Base-by-base conservation (phyloP, 2,888 invertebrate genomes). In the Amphimallon solstitiale region DNA sequence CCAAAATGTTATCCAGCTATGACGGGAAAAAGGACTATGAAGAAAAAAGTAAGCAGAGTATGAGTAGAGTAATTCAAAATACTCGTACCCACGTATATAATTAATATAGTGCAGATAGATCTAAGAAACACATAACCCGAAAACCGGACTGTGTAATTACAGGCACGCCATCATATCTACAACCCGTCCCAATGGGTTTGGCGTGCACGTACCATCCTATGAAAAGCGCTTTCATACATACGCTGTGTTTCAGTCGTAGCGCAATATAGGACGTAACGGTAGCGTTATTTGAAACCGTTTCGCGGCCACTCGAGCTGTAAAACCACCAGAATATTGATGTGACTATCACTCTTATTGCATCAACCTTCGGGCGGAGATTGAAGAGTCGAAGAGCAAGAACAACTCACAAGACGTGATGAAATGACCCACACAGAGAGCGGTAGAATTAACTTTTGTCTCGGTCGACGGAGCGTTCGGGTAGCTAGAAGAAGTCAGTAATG, bases 81-180 rank as follows among this genome's bases (percentile, higher is more conserved):
- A 45, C 19, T n/a, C 52, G 37, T 43, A 21, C 61, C 45, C 59
- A 40, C 65, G 64, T 67, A 69, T 67, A 69, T 69, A 65, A 69
- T 69, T 69, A 69, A 69, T 69, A 61, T 59, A 51, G 65, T 65
- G 56, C 63, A 59, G 52, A 65, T 69, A 65, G 64, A 67, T 67
- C 67, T 69, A 67, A 56, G 62, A 62, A 69, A 65, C 67, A 65
- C 65, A 67, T 65, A 67, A 56, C 63, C 61, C 21, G 29, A 29
- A n/a, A 65, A 67, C 67, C 63, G 64, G 59, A 59, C 64, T 59
- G 60, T 70, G 66, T 70, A 70, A 70, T 70, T 70, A 70, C 66
- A 70, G 63, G 68, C 68, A 68, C 61, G 68, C 68, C 61, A 68
- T 70, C 54, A 65, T 66, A 34, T 63, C 59, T 54, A 29, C 65